These are phyloP conservation scores for Strigops habroptila DNA, from an alignment of 2,113 vertebrate species.

Conservation along the genomic window DNA sequence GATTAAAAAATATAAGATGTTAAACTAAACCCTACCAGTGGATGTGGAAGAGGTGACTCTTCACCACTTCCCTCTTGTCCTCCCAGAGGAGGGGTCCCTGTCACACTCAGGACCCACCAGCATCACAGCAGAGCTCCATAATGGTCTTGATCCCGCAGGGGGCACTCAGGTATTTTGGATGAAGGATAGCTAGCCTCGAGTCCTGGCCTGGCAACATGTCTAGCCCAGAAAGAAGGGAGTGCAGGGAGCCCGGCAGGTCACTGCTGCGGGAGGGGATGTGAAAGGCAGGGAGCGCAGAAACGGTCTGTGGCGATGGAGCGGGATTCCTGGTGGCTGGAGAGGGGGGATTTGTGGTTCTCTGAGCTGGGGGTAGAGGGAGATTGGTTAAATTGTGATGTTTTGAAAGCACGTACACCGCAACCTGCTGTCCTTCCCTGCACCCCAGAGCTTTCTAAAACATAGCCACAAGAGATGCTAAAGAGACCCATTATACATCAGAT, in stretches of 20 bases:
- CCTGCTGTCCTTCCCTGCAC: background rate
- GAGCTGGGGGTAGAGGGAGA: background rate
- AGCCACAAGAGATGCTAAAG: background rate
- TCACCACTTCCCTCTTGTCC: background rate
- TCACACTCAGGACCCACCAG: background rate
- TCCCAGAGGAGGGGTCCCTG: background rate
- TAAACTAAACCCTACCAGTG: background rate
- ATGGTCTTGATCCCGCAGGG: background rate
- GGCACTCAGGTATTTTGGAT: background rate
- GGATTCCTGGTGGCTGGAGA: background rate
- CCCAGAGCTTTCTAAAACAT: background rate
- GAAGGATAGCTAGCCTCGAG: background rate
- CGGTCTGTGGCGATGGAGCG: fast-evolving
- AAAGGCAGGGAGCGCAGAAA: background rate
- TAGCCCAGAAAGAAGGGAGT: background rate
- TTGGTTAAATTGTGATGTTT: background rate
- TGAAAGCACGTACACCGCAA: background rate
- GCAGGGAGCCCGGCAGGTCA: background rate
- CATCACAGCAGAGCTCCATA: background rate
- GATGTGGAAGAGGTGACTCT: background rate
- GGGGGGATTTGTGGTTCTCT: background rate
- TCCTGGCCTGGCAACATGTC: background rate
- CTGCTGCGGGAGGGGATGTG: fast-evolving
- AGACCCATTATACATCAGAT: background rate
- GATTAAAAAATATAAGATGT: background rate